Percentiles rank a stretch among this genome's conserved stretches.
Evolutionary conservation across 1,140 invertebrate genomes (phyloP).

Genomic region (Nebria ingens): DNA sequence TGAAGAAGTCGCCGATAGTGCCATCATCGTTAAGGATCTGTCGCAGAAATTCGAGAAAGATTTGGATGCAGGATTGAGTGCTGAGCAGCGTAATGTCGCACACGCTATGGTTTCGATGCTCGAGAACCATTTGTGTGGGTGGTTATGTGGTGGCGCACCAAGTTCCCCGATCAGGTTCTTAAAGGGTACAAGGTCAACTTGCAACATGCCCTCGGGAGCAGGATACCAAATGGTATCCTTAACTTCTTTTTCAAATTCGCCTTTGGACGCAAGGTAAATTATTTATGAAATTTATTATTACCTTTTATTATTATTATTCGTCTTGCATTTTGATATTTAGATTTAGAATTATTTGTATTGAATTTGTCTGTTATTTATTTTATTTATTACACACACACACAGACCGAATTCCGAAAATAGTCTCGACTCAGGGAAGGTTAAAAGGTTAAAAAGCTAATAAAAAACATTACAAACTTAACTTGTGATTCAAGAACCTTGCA

Average conservation of each 20-base stretch:
- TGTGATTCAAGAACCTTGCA: no score
- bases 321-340: conserved; percentile 3
- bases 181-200: conserved; percentile 86
- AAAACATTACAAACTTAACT: no score
- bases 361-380: neutral
- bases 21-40: conserved; percentile 79
- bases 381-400: no score
- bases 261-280: conserved; percentile 71
- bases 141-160: conserved; percentile 76
- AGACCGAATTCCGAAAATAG: no score
- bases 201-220: conserved; percentile 74
- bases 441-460: no score
- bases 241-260: conserved; percentile 85
- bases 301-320: conserved; percentile 2
- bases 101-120: conserved; percentile 94
- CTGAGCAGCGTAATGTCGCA: conserved; percentile 75
- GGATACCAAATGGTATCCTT: conserved; percentile 77
- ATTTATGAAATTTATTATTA: conserved; percentile 11
- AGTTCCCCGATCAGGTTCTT: conserved; percentile 72
- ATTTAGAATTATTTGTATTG: neutral
- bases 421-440: no score
- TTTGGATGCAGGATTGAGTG: conserved; percentile 63
- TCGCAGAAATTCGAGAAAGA: conserved; percentile 72
- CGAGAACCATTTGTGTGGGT: conserved; percentile 90
- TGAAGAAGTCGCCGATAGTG: conserved; percentile 83